A percentile compares a stretch with the other conserved stretches of the same genome.
Evolutionary conservation across 2,113 vertebrate species (phyloP).

Genomic region (Carettochelys insculpta): DNA sequence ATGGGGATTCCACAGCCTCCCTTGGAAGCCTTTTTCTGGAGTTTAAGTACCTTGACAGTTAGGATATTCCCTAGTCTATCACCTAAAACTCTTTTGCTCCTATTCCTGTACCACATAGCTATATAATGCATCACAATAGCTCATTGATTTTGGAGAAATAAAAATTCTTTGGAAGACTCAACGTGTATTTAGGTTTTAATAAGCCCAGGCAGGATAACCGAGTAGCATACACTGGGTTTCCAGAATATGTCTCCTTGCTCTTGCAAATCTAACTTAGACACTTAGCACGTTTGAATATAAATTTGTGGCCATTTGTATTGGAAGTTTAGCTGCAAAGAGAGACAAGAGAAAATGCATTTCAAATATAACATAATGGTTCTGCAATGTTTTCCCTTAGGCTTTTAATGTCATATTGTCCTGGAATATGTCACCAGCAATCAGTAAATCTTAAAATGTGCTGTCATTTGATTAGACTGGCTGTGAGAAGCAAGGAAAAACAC

Average conservation of each 20-base stretch:
- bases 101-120: constrained; percentile 45
- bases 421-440: not conserved
- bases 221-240: not conserved
- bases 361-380: not conserved
- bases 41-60: too few species aligned
- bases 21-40: too few species aligned
- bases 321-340: not conserved
- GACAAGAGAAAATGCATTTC: not conserved
- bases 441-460: not conserved
- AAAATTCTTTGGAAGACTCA: constrained; percentile 56
- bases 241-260: not conserved
- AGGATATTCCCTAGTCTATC: too few species aligned
- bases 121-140: constrained; percentile 46
- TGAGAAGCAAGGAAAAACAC: not conserved
- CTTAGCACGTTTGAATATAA: not conserved
- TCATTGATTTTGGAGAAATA: constrained; percentile 60
- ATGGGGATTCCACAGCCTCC: too few species aligned
- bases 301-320: fast-evolving
- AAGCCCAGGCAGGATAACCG: constrained; percentile 29
- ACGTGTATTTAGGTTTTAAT: constrained; percentile 30
- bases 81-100: too few species aligned
- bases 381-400: not conserved
- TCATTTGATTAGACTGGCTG: not conserved
- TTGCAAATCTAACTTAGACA: not conserved
- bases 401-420: not conserved